Percentiles rank a stretch among this genome's conserved stretches.
Evolutionary conservation across 2,113 vertebrate genomes (phyloP).

Genomic region (Zeus faber): DNA sequence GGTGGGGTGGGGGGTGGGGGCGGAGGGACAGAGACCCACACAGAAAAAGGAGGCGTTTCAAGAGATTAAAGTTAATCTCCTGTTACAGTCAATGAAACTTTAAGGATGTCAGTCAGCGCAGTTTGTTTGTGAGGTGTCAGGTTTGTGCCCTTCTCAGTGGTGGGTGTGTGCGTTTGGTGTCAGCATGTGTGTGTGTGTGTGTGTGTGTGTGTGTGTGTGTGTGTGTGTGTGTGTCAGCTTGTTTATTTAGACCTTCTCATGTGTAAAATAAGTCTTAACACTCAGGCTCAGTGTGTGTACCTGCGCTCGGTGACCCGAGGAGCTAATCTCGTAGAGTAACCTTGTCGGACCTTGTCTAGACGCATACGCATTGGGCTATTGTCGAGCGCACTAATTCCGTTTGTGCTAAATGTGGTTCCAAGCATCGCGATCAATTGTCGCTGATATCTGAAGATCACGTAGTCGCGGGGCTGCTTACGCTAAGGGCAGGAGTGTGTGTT

Average conservation of each 20-base stretch:
- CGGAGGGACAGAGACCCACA: conserved; percentile 11
- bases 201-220: not conserved
- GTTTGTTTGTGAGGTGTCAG: conserved; percentile 51
- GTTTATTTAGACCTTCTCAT: conserved; percentile 27
- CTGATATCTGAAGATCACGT: not conserved
- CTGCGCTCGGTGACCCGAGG: not conserved
- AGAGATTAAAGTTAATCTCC: conserved; percentile 41
- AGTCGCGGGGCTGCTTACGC: not conserved
- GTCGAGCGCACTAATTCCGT: conserved; percentile 2
- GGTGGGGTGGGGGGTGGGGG: conserved; percentile 3
- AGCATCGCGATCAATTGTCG: not conserved
- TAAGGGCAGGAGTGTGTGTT: not conserved
- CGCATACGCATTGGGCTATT: not conserved
- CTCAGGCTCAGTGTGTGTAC: conserved; percentile 27
- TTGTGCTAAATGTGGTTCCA: not conserved
- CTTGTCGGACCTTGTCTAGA: conserved; percentile 26
- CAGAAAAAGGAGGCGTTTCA: conserved; percentile 17
- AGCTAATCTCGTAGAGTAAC: conserved; percentile 33
- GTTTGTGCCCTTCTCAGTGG: conserved; percentile 26
- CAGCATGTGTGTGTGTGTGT: conserved; percentile 7
- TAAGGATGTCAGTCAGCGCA: conserved; percentile 55
- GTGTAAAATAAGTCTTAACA: conserved; percentile 46
- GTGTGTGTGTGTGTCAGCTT: conserved; percentile 10
- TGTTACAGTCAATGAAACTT: conserved; percentile 66
- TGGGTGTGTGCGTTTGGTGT: not conserved